Percentiles rank a stretch among this genome's conserved stretches.
phyloP scores from a whole-genome alignment of 2,113 vertebrate species.

The Ailurus styani region DNA sequence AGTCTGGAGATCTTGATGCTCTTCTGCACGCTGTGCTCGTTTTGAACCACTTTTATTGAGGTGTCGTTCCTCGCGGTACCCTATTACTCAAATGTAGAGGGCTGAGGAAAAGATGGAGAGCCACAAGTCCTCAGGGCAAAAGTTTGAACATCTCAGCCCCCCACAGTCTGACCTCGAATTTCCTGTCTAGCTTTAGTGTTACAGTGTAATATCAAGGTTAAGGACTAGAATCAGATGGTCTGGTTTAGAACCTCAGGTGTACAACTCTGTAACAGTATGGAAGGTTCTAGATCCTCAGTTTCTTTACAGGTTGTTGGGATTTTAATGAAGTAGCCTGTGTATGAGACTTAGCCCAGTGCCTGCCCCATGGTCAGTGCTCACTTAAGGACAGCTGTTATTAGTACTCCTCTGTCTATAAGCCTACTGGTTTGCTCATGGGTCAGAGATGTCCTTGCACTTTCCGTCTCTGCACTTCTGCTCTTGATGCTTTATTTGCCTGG shows the following conservation, averaged over 20 bases:
- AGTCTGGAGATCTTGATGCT: rapidly evolving
- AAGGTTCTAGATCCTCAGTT: neutral
- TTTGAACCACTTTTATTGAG: neutral
- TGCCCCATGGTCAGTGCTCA: no score
- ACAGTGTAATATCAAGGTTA: neutral
- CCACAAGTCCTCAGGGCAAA: neutral
- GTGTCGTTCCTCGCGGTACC: neutral
- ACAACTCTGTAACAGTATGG: no score
- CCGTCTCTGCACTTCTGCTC: neutral
- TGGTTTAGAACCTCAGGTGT: neutral
- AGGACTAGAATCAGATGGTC: neutral
- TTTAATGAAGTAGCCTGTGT: neutral
- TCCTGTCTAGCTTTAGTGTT: neutral
- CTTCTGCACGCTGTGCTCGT: neutral
- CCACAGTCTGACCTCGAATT: neutral
- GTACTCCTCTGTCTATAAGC: neutral
- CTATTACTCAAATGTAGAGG: neutral
- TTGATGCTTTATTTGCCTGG: neutral
- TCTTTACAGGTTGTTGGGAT: neutral
- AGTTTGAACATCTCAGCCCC: neutral
- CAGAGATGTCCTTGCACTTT: rapidly evolving
- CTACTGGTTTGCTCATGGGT: neutral
- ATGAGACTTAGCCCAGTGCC: neutral
- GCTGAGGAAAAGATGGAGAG: neutral
- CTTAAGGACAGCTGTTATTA: neutral